Evolutionary conservation across 2,888 invertebrate species (phyloP).

Genomic region (Chrysina gloriosa): DNA sequence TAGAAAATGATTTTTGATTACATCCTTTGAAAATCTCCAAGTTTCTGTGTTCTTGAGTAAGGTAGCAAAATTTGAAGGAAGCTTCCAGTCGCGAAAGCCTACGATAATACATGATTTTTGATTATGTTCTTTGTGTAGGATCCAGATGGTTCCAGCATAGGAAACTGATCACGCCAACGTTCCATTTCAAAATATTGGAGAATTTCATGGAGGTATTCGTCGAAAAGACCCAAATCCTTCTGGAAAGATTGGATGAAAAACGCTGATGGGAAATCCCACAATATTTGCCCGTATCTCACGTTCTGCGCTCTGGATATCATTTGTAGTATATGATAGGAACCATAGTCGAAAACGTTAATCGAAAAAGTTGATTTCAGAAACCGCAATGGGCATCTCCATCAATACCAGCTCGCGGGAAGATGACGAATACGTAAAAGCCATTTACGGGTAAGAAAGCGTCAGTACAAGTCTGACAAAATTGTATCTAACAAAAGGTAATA

Average conservation of each 20-base stretch:
- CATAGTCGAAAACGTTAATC: not conserved
- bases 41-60: no score
- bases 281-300: conserved; percentile 56
- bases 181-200: conserved; percentile 58
- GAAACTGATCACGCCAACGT: conserved; percentile 56
- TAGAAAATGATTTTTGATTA: no score
- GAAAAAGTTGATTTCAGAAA: conserved; percentile 23
- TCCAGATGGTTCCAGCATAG: conserved; percentile 53
- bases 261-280: conserved; percentile 53
- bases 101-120: no score
- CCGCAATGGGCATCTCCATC: conserved; percentile 30
- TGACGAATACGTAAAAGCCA: conserved; percentile 20
- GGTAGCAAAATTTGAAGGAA: no score
- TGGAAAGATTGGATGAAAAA: conserved; percentile 46
- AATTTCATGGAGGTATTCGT: conserved; percentile 54
- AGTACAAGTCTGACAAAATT: no score
- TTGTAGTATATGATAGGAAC: conserved; percentile 47
- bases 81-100: no score
- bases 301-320: conserved; percentile 57
- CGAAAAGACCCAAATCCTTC: conserved; percentile 53
- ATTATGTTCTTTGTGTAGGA: no score
- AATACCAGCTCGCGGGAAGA: conserved; percentile 30
- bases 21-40: no score
- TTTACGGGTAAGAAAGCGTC: conserved; percentile 25
- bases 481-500: no score